Evolutionary conservation across 1,140 invertebrate genomes (phyloP), one percentile per base, ranked within the genome.

Genomic region (Drosophila erecta): DNA sequence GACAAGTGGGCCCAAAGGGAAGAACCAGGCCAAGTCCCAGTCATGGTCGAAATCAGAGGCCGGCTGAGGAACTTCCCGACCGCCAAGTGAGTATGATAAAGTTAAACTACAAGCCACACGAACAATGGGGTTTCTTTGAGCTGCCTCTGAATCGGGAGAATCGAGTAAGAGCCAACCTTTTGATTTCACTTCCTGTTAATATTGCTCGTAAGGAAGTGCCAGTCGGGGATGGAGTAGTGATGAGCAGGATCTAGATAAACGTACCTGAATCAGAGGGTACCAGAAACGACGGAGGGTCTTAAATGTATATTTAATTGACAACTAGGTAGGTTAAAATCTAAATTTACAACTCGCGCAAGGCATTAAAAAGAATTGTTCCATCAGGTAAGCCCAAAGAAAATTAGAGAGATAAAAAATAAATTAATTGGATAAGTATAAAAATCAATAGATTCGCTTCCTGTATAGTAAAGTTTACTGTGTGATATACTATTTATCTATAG

Each of bases 151-250:
- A 89, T 89, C 80, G 69, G 55, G 69, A 90, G 89, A 89, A 89
- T 89, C 84, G 89, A 89, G 79, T 84, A 84, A 90, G 71, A 83
- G 84, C 65, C 84, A 89, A 80, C 84, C 84, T 89, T 89, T 89
- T 89, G 85, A 89, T 89, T 89, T 89, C 79, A 89, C 81, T 89
- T 89, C 84, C 84, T 89, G 84, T 89, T 89, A 89, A 89, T 89
- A 89, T 89, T 89, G 69, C 67, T 67, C 65, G 60, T 54, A 33
- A 67, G 43, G 57, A 54, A 49, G 41, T 24, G 51, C 47, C 53
- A 54, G 61, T 14, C 20, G 27, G 47, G n/a, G 22, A 22, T 40
- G 37, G 11, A 15, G 8, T 3, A 38, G 62, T 22, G 59, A 41
- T 62, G 59, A 2, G 2, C 33, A 15, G 11, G 30, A 7, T 14